Base-by-base conservation (phyloP, 2,113 vertebrate genomes). In the Monarcha castaneiventris region DNA sequence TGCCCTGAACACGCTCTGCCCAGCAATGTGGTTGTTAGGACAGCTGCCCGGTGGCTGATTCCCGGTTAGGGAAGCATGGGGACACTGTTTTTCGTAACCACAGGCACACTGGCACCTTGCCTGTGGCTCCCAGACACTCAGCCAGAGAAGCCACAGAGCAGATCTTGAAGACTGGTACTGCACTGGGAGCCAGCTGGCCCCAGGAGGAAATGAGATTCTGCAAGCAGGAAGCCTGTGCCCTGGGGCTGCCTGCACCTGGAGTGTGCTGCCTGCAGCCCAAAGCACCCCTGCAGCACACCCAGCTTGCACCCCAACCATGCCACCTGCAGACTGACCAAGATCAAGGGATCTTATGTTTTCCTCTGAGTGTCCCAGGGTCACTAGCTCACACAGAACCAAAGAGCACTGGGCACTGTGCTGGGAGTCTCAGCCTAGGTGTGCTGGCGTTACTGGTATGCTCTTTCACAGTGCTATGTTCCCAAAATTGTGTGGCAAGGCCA, bases 401-500 rank as follows among this genome's bases (percentile, higher is more conserved):
- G 8, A 48, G 19, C 51, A 15, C 9, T 0, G 1, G 11, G 7
- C 68, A 81, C 29, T 20, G 20, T 25, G 18, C 61, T 82, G 43
- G 49, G 21, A 51, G 25, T 48, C 62, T 68, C 80, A 59, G 33
- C 23, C 39, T 9, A 12, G 20, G 39, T 55, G 35, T 43, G 43
- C 62, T 73, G 33, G 37, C 9, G 3, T 51, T 56, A 39, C 35
- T 39, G 41, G 35, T 22, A 37, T 51, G 41, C 27, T 22, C 10
- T 80, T 94, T 68, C 63, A 61, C 51, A 64, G 25, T 1, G 4
- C 30, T 16, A 0, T 30, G 10, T 39, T 77, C 46, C 51, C 54
- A 62, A 54, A 87, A 41, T 1, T 3, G 8, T 4, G 17, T 32
- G 43, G 32, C 0, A 0, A 67, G 25, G 44, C 3, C 4, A 68